A percentile compares a stretch with the other conserved stretches of the same genome.
Evolutionary conservation across 1,140 invertebrate species (phyloP).

Genomic region (Bradysia coprophila): DNA sequence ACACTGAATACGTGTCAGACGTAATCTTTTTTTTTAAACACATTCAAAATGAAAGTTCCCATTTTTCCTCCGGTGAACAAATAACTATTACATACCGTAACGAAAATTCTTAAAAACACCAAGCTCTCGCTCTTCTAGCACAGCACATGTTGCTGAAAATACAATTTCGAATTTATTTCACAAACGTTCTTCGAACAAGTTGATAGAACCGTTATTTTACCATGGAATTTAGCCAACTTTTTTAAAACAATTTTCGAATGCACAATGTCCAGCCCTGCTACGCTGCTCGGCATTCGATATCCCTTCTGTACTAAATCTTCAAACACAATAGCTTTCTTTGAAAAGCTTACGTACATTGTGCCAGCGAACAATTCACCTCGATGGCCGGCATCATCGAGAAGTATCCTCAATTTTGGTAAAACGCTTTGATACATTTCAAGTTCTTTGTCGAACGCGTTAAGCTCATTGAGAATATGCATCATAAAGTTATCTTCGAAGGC

Average conservation of each 20-base stretch:
- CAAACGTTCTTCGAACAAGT: constrained; percentile 10
- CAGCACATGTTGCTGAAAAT: neutral
- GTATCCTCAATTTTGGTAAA: constrained; percentile 14
- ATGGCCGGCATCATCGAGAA: constrained; percentile 13
- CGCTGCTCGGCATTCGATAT: constrained; percentile 28
- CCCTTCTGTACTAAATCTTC: constrained; percentile 15
- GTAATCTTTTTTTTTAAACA: too few relatives aligned
- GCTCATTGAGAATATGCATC: constrained; percentile 12
- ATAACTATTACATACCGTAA: neutral
- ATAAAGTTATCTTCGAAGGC: constrained; percentile 16
- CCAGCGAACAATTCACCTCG: constrained; percentile 16
- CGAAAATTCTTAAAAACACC: neutral
- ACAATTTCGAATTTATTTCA: constrained; percentile 16
- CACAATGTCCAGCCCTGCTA: constrained; percentile 28
- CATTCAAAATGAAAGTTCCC: too few relatives aligned
- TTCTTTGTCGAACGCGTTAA: constrained; percentile 22
- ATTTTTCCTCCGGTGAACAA: too few relatives aligned
- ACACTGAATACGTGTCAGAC: too few relatives aligned
- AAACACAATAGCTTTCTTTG: constrained; percentile 14
- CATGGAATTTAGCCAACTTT: constrained; percentile 35
- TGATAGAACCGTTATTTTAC: constrained; percentile 25
- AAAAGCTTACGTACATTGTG: constrained; percentile 14
- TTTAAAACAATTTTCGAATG: constrained; percentile 28
- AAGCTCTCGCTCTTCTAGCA: neutral
- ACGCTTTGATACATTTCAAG: constrained; percentile 19